Base-by-base conservation (phyloP, 2,888 invertebrate genomes). In the Lycophotia porphyrea region DNA sequence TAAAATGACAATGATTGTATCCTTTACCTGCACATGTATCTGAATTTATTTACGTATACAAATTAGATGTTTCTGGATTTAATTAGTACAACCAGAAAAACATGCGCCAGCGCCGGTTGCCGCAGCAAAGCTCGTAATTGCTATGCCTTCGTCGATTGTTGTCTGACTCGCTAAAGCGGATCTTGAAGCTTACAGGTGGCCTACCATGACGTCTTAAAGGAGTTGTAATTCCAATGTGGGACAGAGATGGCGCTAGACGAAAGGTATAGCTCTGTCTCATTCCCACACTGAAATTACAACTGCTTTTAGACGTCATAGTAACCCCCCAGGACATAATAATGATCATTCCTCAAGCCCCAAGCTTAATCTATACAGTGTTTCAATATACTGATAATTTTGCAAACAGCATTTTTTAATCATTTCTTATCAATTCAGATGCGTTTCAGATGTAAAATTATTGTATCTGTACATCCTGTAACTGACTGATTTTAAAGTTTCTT, bases 1-100 rank as follows among this genome's bases (percentile, higher is more conserved):
- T 39, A 31, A 39, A 71, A 52, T 42, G 36, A 58, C 8, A 58
- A 71, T 68, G 24, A 60, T 71, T 34, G 18, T 31, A 39, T 44
- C 5, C 18, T 55, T 36, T 49, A 49, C 24, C 39, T n/a, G 47
- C 39, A 58, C 9, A n/a, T 49, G 24, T 39, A 34, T 55, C 44
- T 63, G 27, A 42, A 74, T n/a, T n/a, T n/a, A n/a, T n/a, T n/a
- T n/a, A n/a, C n/a, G n/a, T n/a, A n/a, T n/a, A n/a, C n/a, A n/a
- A n/a, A n/a, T n/a, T n/a, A n/a, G n/a, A n/a, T n/a, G n/a, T n/a
- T n/a, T n/a, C n/a, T n/a, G n/a, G n/a, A n/a, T n/a, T n/a, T n/a
- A n/a, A n/a, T n/a, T n/a, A n/a, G n/a, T n/a, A n/a, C n/a, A n/a
- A n/a, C n/a, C n/a, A n/a, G n/a, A n/a, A n/a, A n/a, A n/a, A n/a